Percentiles rank a stretch among this genome's conserved stretches.
Evolutionary conservation across 1,140 invertebrate genomes (phyloP).

Genomic region (Portunus trituberculatus): DNA sequence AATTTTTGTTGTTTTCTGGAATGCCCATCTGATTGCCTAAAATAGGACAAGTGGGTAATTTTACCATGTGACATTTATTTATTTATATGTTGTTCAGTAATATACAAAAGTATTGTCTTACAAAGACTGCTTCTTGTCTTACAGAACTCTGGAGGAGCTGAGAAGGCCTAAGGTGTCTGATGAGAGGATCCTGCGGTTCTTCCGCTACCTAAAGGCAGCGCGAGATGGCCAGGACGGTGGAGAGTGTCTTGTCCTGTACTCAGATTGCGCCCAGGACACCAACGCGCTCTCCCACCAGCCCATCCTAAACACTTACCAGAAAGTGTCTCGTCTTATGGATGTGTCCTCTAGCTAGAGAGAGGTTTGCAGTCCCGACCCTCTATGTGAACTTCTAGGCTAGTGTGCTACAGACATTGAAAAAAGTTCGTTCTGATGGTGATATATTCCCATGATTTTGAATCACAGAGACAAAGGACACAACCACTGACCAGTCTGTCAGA

Average conservation of each 20-base stretch:
- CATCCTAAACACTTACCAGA: slow-evolving; percentile 74
- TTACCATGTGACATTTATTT: not conserved
- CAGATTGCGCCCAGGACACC: slow-evolving; percentile 70
- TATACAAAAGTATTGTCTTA: not conserved
- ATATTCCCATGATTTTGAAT: too few species aligned
- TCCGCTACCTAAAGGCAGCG: slow-evolving; percentile 76
- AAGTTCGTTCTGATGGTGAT: not conserved
- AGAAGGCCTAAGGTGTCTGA: slow-evolving; percentile 73
- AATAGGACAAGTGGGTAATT: too few species aligned
- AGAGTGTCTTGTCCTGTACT: slow-evolving; percentile 61
- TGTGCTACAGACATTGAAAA: not conserved
- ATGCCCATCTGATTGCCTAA: too few species aligned
- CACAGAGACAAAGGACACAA: not conserved
- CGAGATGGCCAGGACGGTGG: slow-evolving; percentile 74
- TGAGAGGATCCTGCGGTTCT: slow-evolving; percentile 76
- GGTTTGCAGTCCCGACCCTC: not conserved
- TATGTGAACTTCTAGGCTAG: not conserved
- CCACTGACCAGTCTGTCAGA: too few species aligned
- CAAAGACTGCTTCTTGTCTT: not conserved
- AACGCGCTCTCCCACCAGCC: slow-evolving; percentile 74
- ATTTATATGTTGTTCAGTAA: not conserved
- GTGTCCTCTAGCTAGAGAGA: slow-evolving; percentile 34
- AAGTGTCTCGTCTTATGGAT: slow-evolving; percentile 75
- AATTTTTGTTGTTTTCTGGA: too few species aligned
- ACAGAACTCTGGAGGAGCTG: slow-evolving; percentile 74